A percentile compares a stretch with the other conserved stretches of the same genome.
These are phyloP conservation scores for Gerris lacustris DNA, from an alignment of 2,888 invertebrate genomes.

Conservation along the genomic window DNA sequence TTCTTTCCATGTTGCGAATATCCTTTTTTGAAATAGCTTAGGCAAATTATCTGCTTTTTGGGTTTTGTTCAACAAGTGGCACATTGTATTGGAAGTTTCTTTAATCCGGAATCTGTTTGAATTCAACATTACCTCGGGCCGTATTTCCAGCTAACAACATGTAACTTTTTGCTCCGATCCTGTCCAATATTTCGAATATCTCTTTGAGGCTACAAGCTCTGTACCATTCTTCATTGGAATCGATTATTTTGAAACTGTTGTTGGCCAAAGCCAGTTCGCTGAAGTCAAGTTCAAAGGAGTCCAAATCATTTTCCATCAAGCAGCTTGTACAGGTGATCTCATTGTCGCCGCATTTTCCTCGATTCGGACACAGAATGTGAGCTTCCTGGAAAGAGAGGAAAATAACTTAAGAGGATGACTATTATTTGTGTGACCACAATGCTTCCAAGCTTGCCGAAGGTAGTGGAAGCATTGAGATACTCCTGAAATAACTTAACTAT, in stretches of 20 bases:
- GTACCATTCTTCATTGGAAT: constrained; percentile 41
- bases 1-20: no score
- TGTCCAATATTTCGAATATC: constrained; percentile 44
- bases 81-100: no score
- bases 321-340: neutral
- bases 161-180: constrained; percentile 40
- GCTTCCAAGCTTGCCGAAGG: no score
- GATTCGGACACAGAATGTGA: neutral
- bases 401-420: no score
- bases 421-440: no score
- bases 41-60: no score
- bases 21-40: no score
- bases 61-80: no score
- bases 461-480: no score
- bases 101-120: no score
- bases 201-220: constrained; percentile 46
- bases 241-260: constrained; percentile 20
- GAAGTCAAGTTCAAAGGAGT: neutral
- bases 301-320: no score
- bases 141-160: constrained; percentile 61
- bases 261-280: neutral
- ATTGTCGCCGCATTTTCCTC: neutral
- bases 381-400: neutral
- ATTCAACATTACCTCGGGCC: constrained; percentile 47
- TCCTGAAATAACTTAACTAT: no score